Evolutionary conservation across 2,113 vertebrate species (phyloP).

Genomic region (Stercorarius parasiticus): DNA sequence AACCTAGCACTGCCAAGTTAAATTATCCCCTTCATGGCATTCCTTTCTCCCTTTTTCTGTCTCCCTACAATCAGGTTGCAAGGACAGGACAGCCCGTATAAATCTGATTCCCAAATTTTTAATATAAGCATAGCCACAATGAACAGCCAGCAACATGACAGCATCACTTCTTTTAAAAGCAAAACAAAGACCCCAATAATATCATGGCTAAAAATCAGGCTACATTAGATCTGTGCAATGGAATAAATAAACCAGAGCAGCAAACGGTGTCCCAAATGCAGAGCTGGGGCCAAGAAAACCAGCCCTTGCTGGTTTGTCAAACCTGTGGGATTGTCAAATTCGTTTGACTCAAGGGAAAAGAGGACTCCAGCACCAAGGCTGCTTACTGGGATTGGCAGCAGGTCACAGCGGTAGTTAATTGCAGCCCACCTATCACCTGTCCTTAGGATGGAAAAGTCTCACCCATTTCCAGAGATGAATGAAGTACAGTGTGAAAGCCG

Average conservation of each 20-base stretch:
- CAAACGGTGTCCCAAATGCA: background rate
- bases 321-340: background rate
- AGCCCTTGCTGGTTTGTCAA: background rate
- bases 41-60: background rate
- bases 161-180: background rate
- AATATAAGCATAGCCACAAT: background rate
- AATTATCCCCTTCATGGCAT: background rate
- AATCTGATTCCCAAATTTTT: background rate
- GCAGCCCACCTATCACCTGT: background rate
- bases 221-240: background rate
- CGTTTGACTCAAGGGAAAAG: background rate
- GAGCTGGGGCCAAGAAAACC: background rate
- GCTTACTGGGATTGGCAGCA: accelerated
- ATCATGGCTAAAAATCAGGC: background rate
- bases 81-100: background rate
- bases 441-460: background rate
- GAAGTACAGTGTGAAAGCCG: accelerated
- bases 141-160: background rate
- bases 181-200: background rate
- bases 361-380: background rate
- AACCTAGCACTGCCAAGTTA: too few species aligned
- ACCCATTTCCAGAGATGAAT: background rate
- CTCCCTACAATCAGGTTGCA: background rate
- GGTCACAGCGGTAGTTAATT: background rate
- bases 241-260: background rate